Evolutionary conservation across 2,888 invertebrate genomes (phyloP), one percentile per base, ranked within the genome.

Genomic region (Asteroscopus sphinx): DNA sequence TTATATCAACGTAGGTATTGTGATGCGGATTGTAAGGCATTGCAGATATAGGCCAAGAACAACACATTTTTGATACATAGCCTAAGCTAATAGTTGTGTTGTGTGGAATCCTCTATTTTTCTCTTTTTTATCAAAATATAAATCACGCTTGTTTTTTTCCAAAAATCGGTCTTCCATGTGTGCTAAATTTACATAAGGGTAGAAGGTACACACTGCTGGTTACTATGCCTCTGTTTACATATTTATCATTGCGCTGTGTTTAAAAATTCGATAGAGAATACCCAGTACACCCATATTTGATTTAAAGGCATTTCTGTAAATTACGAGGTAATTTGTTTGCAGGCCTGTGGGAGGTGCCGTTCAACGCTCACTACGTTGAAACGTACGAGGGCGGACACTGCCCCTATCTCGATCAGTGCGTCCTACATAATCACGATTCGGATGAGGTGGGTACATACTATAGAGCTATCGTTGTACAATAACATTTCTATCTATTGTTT

Each of bases 291-390:
- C 44, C 33, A 37, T 52, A 52, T 52, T 56, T 45, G 44, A 68
- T 57, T 52, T 52, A 40, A 35, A 47, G 28, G 21, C 30, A 26
- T 56, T 45, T 40, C 25, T 25, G 25, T 68, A 21, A 45, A 56
- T 52, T 57, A 63, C 32, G 25, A 44, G 32, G 41, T 37, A 44
- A 21, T 53, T 58, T 58, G 33, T 62, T 86, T 82, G 9, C 81
- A 96, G 97, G 97, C 75, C 95, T 98, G n/a, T 98, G 98, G 98
- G 98, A 98, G 92, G 96, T 98, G 30, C 98, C 98, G 1, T 92
- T 98, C 81, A 98, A 98, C 85, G 96, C 98, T 37, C 98, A 98
- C 88, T 98, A 97, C 85, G 96, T 98, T 3, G 97, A 98, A 82
- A 96, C 96, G 28, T 98, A 96, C 75, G 98, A 98, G 91, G 98